A percentile compares a stretch with the other conserved stretches of the same genome.
Conservation (phyloP, 1,140 invertebrate genomes). For the Lepidurus packardi region DNA sequence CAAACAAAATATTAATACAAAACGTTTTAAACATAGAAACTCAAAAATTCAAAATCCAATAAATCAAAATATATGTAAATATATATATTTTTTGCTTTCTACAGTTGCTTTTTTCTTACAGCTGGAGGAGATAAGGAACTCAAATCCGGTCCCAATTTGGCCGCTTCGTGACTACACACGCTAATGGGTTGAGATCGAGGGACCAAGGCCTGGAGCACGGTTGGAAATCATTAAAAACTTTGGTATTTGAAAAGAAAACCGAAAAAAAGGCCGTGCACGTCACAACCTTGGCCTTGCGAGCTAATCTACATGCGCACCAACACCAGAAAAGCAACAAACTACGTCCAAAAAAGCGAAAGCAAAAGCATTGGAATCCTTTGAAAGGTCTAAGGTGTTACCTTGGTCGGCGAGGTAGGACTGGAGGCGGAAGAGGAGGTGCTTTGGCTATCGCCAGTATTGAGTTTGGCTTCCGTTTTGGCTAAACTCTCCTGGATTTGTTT, state of each 20-base stretch:
- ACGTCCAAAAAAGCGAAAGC: background rate
- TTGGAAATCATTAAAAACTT: background rate
- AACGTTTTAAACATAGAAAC: background rate
- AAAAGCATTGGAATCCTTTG: background rate
- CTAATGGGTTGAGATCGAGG: constrained; percentile 76
- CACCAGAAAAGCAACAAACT: background rate
- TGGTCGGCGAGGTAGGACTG: constrained; percentile 6
- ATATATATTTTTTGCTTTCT: background rate
- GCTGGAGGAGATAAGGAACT: constrained; percentile 83
- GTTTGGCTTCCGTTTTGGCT: constrained; percentile 1
- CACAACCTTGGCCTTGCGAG: background rate
- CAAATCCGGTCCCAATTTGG: constrained; percentile 52
- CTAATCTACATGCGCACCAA: background rate
- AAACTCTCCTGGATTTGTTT: constrained; percentile 29
- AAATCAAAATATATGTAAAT: background rate
- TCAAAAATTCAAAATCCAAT: background rate
- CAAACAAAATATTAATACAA: constrained; percentile 27
- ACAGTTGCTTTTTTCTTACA: constrained; percentile 45
- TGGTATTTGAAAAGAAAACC: background rate
- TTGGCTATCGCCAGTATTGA: background rate
- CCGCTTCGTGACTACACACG: constrained; percentile 48
- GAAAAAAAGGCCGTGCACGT: background rate
- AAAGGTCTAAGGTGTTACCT: background rate
- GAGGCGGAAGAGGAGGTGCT: background rate
- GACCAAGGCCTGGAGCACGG: constrained; percentile 43